Conservation (phyloP, 2,888 invertebrate species). For the Brachyptera putata region DNA sequence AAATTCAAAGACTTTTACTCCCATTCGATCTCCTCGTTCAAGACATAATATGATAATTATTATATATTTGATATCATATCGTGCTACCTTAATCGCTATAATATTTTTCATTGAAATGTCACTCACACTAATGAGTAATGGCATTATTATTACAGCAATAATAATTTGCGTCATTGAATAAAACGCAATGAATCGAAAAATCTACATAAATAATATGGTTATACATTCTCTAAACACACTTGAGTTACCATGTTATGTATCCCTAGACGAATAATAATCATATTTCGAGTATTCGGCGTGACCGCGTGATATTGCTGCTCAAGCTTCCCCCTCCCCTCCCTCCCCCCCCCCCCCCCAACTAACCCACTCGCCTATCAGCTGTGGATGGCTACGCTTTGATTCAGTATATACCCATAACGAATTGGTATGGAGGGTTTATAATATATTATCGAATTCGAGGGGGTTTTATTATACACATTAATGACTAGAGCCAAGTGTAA, state of each 20-base stretch:
- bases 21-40: no score
- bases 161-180: no score
- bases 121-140: no score
- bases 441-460: constrained; percentile 8
- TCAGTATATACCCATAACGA: constrained; percentile 25
- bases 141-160: no score
- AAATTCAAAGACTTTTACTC: no score
- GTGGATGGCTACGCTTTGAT: constrained; percentile 26
- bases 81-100: no score
- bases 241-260: neutral
- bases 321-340: neutral
- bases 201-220: constrained; percentile 7
- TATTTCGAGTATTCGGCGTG: constrained; percentile 12
- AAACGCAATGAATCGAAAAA: neutral
- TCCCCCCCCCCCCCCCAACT: no score
- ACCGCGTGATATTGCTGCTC: constrained; percentile 18
- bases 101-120: no score
- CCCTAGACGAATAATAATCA: constrained; percentile 3
- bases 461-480: no score
- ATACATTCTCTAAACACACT: neutral
- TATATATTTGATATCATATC: no score
- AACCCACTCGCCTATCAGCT: constrained; percentile 21
- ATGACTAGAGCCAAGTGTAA: no score
- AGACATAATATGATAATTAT: no score
- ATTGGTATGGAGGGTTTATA: constrained; percentile 20